phyloP scores from a whole-genome alignment of 2,797 vertebrate genomes.

The Acomys russatus region DNA sequence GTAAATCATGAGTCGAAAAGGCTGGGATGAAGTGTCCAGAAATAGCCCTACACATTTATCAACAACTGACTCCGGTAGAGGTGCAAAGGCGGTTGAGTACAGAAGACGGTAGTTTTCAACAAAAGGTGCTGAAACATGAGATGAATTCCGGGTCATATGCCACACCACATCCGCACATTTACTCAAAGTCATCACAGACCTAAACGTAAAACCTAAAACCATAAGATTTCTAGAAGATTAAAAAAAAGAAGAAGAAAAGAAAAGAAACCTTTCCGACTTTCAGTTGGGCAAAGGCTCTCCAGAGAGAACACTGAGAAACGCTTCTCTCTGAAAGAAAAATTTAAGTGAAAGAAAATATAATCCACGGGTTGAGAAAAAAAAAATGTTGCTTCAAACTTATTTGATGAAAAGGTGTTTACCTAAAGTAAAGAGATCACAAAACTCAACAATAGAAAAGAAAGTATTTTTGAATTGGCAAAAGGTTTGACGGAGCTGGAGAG shows the following conservation, averaged over 20 bases:
- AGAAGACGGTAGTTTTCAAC: not conserved
- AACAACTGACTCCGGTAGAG: not conserved
- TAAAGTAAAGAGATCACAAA: not conserved
- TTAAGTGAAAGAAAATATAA: not conserved
- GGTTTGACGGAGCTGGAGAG: not conserved
- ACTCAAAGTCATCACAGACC: not conserved
- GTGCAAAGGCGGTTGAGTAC: not conserved
- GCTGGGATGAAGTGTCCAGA: not conserved
- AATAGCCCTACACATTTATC: not conserved
- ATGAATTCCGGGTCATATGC: not conserved
- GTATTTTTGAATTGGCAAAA: not conserved
- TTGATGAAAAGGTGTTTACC: not conserved
- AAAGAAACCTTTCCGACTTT: not conserved
- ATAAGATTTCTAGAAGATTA: not conserved
- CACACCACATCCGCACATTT: not conserved
- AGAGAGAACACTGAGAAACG: not conserved
- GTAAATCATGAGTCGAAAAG: not conserved
- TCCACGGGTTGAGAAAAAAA: not conserved
- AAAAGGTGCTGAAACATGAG: not conserved
- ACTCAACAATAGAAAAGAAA: not conserved
- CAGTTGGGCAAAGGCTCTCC: not conserved
- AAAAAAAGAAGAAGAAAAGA: not conserved
- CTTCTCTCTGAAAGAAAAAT: not conserved
- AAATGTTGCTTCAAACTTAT: not conserved
- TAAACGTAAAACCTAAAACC: conserved; percentile 11